A percentile compares a stretch with the other conserved stretches of the same genome.
phyloP scores from a whole-genome alignment of 2,113 vertebrate species.

The Crotalus helleri region DNA sequence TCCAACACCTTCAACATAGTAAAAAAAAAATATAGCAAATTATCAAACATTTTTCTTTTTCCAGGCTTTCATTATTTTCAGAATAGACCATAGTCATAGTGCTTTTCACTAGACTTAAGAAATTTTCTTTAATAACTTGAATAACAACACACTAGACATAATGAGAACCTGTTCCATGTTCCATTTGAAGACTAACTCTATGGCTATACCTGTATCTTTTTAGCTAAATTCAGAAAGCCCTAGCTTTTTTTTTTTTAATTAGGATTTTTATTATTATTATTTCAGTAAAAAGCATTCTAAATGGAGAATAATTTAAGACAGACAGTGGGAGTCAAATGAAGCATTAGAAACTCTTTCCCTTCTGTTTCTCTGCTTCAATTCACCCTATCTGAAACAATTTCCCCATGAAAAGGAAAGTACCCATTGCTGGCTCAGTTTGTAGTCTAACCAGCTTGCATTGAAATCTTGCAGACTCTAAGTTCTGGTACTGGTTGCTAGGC shows the following conservation, averaged over 20 bases:
- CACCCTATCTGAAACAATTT: neutral
- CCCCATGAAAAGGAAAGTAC: neutral
- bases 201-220: neutral
- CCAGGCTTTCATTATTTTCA: neutral
- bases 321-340: neutral
- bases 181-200: neutral
- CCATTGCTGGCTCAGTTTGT: neutral
- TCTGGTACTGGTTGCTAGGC: neutral
- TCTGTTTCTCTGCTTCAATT: neutral
- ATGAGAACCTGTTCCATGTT: neutral
- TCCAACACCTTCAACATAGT: neutral
- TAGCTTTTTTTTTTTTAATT: neutral
- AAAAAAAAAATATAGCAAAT: neutral
- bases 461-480: neutral
- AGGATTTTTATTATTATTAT: neutral
- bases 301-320: neutral
- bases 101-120: constrained; percentile 3
- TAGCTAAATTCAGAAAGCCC: neutral
- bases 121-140: neutral
- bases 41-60: neutral
- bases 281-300: neutral
- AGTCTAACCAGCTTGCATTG: neutral
- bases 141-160: neutral
- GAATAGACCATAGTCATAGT: fast-evolving
- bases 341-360: neutral